Evolutionary conservation across 2,888 invertebrate species (phyloP).

Genomic region (Apamea monoglypha): DNA sequence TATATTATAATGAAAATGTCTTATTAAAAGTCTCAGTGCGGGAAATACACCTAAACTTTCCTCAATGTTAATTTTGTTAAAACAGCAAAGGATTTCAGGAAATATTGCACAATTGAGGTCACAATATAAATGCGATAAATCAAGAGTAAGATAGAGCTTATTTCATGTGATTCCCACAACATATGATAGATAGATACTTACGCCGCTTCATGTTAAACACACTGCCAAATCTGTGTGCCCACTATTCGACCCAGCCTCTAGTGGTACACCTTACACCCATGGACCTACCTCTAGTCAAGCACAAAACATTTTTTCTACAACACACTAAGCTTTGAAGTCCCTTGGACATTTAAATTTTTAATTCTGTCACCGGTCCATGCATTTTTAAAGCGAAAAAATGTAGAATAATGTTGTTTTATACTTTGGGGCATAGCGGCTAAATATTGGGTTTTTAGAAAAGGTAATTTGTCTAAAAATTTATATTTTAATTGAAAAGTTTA

Average conservation of each 20-base stretch:
- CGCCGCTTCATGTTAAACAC: conserved; percentile 77
- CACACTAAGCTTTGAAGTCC: conserved; percentile 86
- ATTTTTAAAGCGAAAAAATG: conserved; percentile 80
- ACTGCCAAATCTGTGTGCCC: conserved; percentile 77
- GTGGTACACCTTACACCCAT: conserved; percentile 81
- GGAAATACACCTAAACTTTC: not conserved
- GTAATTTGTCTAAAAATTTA: not conserved
- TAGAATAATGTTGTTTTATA: conserved; percentile 59
- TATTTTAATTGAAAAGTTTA: conserved; percentile 6
- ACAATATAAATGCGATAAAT: conserved; percentile 79
- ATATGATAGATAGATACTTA: conserved; percentile 86
- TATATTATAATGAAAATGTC: not conserved
- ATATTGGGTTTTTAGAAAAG: conserved; percentile 30
- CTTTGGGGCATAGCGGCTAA: conserved; percentile 64
- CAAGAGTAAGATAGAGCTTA: conserved; percentile 80
- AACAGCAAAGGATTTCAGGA: not conserved
- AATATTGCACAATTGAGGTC: conserved; percentile 74
- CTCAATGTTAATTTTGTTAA: not conserved
- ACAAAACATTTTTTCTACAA: conserved; percentile 84
- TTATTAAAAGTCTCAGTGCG: not conserved
- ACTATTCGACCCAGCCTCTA: conserved; percentile 78
- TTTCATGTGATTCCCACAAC: conserved; percentile 85
- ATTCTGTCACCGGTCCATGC: conserved; percentile 87
- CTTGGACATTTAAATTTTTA: conserved; percentile 73
- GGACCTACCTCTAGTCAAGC: conserved; percentile 76